phyloP scores from a whole-genome alignment of 2,113 vertebrate species.

The Pantherophis guttatus region DNA sequence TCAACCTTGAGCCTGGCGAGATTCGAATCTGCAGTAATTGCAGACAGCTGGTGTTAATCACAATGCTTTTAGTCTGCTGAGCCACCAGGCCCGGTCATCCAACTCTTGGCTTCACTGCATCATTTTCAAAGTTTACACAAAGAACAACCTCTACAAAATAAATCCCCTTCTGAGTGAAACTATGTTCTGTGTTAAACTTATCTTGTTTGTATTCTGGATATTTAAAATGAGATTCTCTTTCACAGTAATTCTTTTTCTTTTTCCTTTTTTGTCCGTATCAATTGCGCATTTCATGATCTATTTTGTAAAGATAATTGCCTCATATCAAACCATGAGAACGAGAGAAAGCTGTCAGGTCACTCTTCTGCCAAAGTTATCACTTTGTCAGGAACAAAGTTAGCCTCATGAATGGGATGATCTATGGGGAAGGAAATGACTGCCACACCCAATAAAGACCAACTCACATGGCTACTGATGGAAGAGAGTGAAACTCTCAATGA shows the following conservation, averaged over 20 bases:
- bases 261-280: not conserved
- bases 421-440: not conserved
- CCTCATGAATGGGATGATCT: constrained; percentile 62
- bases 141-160: not conserved
- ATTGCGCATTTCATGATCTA: constrained; percentile 34
- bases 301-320: constrained; percentile 49
- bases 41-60: no score
- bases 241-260: not conserved
- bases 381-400: constrained; percentile 59
- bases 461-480: constrained; percentile 53
- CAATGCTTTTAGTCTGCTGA: no score
- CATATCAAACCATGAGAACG: constrained; percentile 34
- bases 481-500: not conserved
- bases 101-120: not conserved
- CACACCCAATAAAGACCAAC: constrained; percentile 50
- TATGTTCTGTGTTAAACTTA: constrained; percentile 35
- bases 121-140: not conserved
- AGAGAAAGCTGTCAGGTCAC: constrained; percentile 49
- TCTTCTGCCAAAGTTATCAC: constrained; percentile 49
- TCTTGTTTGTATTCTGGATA: not conserved
- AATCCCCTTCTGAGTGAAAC: not conserved
- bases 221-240: not conserved
- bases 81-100: not conserved
- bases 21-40: no score
- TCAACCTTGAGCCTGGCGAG: no score